Percentiles rank a stretch among this genome's conserved stretches.
phyloP scores from a whole-genome alignment of 2,888 invertebrate genomes.

The Autographa gamma region DNA sequence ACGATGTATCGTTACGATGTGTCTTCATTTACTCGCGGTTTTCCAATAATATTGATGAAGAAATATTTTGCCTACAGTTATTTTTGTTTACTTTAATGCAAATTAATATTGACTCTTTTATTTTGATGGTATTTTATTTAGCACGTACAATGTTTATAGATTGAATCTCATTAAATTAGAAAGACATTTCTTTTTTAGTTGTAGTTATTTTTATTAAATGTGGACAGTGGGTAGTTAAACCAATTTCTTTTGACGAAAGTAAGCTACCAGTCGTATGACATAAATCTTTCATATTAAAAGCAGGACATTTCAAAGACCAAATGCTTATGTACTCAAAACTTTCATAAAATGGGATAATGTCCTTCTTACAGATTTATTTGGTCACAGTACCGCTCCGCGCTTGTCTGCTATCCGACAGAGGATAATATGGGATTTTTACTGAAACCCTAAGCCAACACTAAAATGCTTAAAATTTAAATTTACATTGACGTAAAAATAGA shows the following conservation, averaged over 20 bases:
- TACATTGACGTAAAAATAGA: slow-evolving; percentile 55
- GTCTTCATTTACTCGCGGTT: neutral
- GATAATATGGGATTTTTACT: slow-evolving; percentile 81
- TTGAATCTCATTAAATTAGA: no score
- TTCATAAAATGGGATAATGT: slow-evolving; percentile 53
- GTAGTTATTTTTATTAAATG: neutral
- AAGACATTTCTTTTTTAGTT: no score
- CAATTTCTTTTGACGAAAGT: neutral
- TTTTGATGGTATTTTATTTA: no score
- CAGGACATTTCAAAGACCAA: slow-evolving; percentile 18
- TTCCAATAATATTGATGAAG: neutral
- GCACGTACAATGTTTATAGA: no score
- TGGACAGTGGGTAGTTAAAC: neutral
- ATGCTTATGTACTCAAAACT: slow-evolving; percentile 28
- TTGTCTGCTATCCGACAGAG: slow-evolving; percentile 72
- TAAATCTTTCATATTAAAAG: slow-evolving; percentile 21
- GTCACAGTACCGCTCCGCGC: slow-evolving; percentile 63
- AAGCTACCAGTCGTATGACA: neutral
- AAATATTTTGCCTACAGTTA: neutral
- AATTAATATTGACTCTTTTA: no score
- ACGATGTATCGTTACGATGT: neutral
- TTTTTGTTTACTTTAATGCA: neutral
- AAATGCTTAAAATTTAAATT: slow-evolving; percentile 73
- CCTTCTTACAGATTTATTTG: slow-evolving; percentile 48
- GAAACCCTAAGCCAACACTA: slow-evolving; percentile 78